A percentile compares a stretch with the other conserved stretches of the same genome.
Conservation (phyloP, 1,140 invertebrate species). For the Nephotettix cincticeps region DNA sequence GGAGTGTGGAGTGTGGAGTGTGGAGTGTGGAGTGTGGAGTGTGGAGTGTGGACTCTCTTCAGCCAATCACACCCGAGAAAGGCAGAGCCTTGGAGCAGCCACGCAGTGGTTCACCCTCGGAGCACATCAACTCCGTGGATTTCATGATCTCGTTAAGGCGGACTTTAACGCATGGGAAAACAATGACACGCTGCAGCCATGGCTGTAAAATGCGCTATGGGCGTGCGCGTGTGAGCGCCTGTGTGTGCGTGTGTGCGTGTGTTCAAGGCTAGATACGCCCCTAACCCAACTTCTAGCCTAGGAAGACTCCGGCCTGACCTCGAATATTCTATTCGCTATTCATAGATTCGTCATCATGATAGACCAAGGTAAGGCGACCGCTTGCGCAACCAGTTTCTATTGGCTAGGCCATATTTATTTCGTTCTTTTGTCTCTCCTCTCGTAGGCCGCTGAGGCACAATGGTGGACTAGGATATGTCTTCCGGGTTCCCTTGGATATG, state of each 20-base stretch:
- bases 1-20: no score
- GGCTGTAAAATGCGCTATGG: not conserved
- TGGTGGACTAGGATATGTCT: not conserved
- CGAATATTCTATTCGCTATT: constrained; percentile 12
- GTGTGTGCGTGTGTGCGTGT: not conserved
- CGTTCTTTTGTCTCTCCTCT: not conserved
- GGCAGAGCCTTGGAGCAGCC: no score
- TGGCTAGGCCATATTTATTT: constrained; percentile 12
- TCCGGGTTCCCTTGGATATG: not conserved
- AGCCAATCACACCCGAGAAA: no score
- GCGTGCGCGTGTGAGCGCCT: no score
- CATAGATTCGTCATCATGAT: constrained; percentile 8
- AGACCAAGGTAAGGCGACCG: constrained; percentile 5
- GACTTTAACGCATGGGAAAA: constrained; percentile 6
- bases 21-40: no score
- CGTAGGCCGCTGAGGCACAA: not conserved
- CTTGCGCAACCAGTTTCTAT: constrained; percentile 9
- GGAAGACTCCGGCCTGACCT: constrained; percentile 1
- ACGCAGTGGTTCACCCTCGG: not conserved
- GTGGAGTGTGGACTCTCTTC: no score
- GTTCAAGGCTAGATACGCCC: constrained; percentile 4
- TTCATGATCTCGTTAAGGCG: constrained; percentile 7
- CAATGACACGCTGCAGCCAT: not conserved
- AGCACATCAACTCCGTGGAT: not conserved
- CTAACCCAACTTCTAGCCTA: constrained; percentile 4